Base-by-base conservation (phyloP, 1,140 invertebrate genomes). In the Dolichoris vasculosae region DNA sequence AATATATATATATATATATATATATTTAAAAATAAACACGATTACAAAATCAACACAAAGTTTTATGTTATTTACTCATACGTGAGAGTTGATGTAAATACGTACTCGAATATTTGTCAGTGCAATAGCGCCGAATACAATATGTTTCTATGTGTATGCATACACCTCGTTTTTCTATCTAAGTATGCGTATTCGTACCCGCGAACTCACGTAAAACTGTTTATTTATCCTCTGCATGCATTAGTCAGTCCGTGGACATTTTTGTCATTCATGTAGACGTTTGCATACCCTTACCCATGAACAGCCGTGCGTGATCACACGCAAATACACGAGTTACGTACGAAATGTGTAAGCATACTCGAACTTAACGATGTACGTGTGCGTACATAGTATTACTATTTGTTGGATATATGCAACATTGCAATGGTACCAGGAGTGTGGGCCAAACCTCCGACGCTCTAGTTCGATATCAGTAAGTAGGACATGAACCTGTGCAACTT, bases 401-500 rank as follows among this genome's bases (percentile, higher is more conserved):
- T 26, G 59, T 81, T 48, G 15, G 43, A 48, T 79, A 7, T 73
- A 40, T 17, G n/a, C 75, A 51, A 51, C 30, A 35, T n/a, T 48
- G 59, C 40, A 67, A 46, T 67, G 35, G 71, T 17, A n/a, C 13
- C 26, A 79, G 82, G 80, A 51, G 80, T 77, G 63, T 82, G 85
- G 63, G 73, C 80, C 80, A 83, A 59, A 82, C 64, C 80, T 67
- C 64, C 48, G 76, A 77, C 71, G 81, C 46, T 83, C 85, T 87
- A 91, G 90, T 90, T 92, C 91, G 89, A 91, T 91, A 91, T 89
- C 81, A 85, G 90, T 90, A 91, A 92, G 88, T 92, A 89, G 91
- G 91, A 89, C 91, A 88, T 90, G 91, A 91, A 91, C 89, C 89
- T 87, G 89, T 82, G 84, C 73, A 81, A 76, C 77, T 75, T 76